Evolutionary conservation across 2,797 vertebrate genomes (phyloP).

Genomic region (Chelmon rostratus): DNA sequence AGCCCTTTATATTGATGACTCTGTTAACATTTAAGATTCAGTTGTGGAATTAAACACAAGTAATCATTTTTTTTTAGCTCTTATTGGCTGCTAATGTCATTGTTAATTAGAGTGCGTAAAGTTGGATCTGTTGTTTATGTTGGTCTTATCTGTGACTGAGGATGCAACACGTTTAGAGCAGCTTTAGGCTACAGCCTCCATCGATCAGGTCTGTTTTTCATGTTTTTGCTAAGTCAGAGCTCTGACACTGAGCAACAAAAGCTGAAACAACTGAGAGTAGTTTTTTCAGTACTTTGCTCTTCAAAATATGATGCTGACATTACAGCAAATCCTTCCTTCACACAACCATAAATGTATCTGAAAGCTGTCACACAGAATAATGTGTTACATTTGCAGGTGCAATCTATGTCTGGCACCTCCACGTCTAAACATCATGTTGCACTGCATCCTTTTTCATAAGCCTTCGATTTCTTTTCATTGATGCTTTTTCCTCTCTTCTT

Average conservation of each 20-base stretch:
- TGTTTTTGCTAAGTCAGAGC: neutral
- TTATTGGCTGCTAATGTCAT: neutral
- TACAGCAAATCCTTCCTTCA: conserved; percentile 34
- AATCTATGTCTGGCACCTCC: conserved; percentile 51
- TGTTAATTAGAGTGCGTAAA: neutral
- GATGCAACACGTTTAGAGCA: neutral
- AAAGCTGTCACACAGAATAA: conserved; percentile 63
- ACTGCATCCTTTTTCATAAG: conserved; percentile 28
- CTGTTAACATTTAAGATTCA: conserved; percentile 4
- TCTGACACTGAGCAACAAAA: neutral
- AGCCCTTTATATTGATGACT: neutral
- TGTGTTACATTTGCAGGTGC: conserved; percentile 55
- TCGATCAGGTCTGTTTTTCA: neutral
- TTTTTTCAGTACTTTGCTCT: neutral
- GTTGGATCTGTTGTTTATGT: neutral
- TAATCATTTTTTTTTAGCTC: neutral
- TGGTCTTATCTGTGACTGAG: neutral
- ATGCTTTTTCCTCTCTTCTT: neutral
- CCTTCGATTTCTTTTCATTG: conserved; percentile 1
- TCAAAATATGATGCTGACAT: conserved; percentile 31
- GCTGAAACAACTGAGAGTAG: no score
- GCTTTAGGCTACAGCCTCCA: neutral
- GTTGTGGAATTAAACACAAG: neutral
- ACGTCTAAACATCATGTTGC: conserved; percentile 41
- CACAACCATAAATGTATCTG: conserved; percentile 42